Conservation (phyloP, 2,888 invertebrate species). For the Brachyptera risi region DNA sequence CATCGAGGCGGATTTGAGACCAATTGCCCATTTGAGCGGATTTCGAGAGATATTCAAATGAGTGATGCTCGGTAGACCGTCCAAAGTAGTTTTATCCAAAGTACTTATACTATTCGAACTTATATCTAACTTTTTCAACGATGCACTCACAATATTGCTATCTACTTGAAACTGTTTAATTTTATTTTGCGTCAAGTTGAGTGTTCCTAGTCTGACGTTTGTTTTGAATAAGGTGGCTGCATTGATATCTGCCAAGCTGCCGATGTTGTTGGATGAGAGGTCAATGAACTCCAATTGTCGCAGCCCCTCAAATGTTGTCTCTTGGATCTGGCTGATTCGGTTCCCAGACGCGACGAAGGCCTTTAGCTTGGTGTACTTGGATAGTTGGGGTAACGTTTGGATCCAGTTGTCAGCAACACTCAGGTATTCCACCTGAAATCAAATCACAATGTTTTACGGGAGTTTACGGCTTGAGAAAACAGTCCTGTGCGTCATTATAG, state of each 20-base stretch:
- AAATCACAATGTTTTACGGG: too few species aligned
- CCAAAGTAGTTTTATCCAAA: background rate
- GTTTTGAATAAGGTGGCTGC: background rate
- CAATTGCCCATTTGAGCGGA: constrained; percentile 21
- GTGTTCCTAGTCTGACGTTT: constrained; percentile 6
- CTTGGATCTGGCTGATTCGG: background rate
- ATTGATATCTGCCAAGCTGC: background rate
- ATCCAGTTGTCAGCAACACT: constrained; percentile 3
- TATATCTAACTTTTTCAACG: constrained; percentile 2
- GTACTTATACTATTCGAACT: background rate
- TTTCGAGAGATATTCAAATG: constrained; percentile 15
- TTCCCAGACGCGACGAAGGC: constrained; percentile 4
- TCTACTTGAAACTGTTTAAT: background rate
- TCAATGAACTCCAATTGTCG: constrained; percentile 4
- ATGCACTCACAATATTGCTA: background rate
- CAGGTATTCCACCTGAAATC: constrained; percentile 8
- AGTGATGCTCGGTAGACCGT: background rate
- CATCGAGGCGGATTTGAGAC: constrained; percentile 5
- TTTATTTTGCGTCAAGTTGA: constrained; percentile 20
- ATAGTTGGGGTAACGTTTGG: constrained; percentile 51
- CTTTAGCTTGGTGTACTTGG: constrained; percentile 42
- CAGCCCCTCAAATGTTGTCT: background rate
- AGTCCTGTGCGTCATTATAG: too few species aligned
- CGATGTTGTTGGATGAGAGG: constrained; percentile 22
- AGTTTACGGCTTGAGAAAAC: too few species aligned